Evolutionary conservation across 37 sponge, comb jelly and placozoan genomes (phyloP), one percentile per base, ranked within the genome.

Genomic region (Agelas oroides): DNA sequence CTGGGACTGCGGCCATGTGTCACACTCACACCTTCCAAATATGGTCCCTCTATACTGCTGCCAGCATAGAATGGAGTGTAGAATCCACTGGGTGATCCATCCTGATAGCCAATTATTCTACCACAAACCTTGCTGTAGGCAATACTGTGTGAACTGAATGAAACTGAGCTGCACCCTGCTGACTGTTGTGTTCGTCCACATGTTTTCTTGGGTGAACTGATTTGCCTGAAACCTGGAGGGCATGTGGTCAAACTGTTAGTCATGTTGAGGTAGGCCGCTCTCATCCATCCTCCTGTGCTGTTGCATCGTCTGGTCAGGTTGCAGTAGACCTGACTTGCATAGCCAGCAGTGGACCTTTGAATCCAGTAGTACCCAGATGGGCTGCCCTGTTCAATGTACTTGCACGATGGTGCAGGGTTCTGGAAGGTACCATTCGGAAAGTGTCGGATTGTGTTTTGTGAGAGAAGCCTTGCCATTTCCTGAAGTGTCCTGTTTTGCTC

Each of bases 211-310:
- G 36, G 15, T 36, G 37, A 23, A n/a, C 34, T 72, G 38, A 70
- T 13, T 15, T 28, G 17, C 35, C 8, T 25, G 14, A 82, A 59
- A 15, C 74, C 73, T 25, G 1, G 15, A 6, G 83, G 83, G 35
- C 83, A 82, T 34, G 27, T 24, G 33, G 8, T 20, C 37, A 30
- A 59, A 1, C 71, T 31, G 33, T 81, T 34, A 2, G 57, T 53
- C 81, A 81, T 81, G 59, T 81, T n/a, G 11, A 81, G 27, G 36
- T 82, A 31, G 58, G 83, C 83, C 63, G 71, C 63, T 33, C 83
- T 82, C 72, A 71, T 82, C 73, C 68, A 72, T n/a, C n/a, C n/a
- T n/a, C n/a, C n/a, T n/a, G n/a, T n/a, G n/a, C n/a, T n/a, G n/a
- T n/a, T n/a, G n/a, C n/a, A n/a, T n/a, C n/a, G n/a, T n/a, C n/a